Evolutionary conservation across 2,888 invertebrate genomes (phyloP), one percentile per base, ranked within the genome.

Genomic region (Trilocha varians): DNA sequence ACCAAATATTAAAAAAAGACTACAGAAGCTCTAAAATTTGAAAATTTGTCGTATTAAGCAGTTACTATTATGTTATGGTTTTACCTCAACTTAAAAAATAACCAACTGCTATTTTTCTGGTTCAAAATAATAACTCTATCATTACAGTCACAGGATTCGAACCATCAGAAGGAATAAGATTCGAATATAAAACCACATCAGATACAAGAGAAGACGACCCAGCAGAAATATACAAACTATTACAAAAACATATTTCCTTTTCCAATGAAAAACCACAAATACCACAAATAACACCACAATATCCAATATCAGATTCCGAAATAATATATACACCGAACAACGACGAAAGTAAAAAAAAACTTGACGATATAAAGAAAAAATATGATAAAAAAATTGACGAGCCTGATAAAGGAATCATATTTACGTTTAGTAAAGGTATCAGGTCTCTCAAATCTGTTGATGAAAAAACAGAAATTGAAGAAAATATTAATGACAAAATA

Each of bases 201-300:
- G 18, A 14, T 15, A 0, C 35, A 2, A 33, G 52, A 36, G 59
- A 66, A 0, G 57, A 59, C 3, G 16, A 18, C 0, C 39, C 43
- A 11, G 1, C 16, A 1, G 50, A 53, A 1, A n/a, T 65, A 0
- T 34, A 52, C 3, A 56, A 55, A 18, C 25, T 44, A 1, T 8
- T 65, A 3, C 43, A 50, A 3, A 61, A 68, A 37, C 65, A 71
- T 35, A 13, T 74, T 0, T 61, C 62, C 47, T 25, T 42, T 15
- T 25, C 42, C 1, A 14, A 18, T 0, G 40, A 40, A n/a, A 37
- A 9, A 3, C 16, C 3, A 5, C n/a, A 32, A 35, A 17, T 18
- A 1, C n/a, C 3, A 34, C 18, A 9, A 16, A 9, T 3, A 13
- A 9, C 36, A 16, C 18, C 18, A 32, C 25, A n/a, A 15, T 11